Conservation (phyloP, 2,113 vertebrate genomes). For the Callocephalon fimbriatum region DNA sequence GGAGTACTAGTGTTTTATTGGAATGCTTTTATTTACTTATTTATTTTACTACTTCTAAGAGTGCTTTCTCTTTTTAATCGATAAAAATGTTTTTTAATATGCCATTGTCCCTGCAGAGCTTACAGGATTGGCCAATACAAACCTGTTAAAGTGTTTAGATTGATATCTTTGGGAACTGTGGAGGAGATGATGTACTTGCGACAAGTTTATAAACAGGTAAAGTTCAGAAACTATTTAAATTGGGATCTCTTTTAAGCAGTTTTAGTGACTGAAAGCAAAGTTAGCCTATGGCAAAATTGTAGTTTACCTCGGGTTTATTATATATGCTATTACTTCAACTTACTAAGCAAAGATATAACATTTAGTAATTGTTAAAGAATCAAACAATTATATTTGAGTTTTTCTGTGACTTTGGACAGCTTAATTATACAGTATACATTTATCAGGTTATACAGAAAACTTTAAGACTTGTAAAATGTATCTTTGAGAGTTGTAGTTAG, state of each 20-base stretch:
- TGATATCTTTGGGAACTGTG: conserved; percentile 95
- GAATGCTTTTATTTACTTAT: neutral
- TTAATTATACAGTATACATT: neutral
- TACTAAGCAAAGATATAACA: neutral
- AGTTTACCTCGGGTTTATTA: neutral
- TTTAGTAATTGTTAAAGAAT: neutral
- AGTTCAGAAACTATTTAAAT: neutral
- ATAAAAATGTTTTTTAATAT: neutral
- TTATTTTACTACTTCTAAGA: neutral
- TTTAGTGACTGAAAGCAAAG: neutral
- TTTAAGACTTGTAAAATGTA: neutral
- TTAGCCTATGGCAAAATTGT: neutral
- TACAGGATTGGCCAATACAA: conserved; percentile 96
- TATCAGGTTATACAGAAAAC: neutral
- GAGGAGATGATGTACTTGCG: conserved; percentile 96
- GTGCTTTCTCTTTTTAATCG: neutral
- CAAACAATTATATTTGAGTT: neutral
- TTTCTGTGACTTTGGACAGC: neutral
- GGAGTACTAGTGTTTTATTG: neutral
- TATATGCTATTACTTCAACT: neutral
- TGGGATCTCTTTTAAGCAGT: neutral
- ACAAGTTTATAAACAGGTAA: conserved; percentile 97
- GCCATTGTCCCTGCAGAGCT: conserved; percentile 75
- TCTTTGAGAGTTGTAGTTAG: neutral
- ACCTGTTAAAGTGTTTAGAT: conserved; percentile 91